These are phyloP conservation scores for Coendou prehensilis DNA, from an alignment of 2,797 vertebrate genomes.

Conservation along the genomic window DNA sequence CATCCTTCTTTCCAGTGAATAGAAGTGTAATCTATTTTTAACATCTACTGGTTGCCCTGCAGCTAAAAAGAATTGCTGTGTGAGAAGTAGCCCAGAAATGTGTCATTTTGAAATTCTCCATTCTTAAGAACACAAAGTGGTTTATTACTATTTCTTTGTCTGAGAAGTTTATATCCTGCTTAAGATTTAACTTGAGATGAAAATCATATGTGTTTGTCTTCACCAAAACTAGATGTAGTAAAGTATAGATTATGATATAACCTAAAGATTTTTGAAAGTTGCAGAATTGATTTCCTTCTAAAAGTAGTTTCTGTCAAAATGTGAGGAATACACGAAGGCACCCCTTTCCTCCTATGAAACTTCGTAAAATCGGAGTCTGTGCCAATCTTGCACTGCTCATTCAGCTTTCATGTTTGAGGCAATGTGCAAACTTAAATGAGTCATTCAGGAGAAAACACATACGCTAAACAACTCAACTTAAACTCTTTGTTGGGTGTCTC, in stretches of 20 bases:
- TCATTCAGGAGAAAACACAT: not conserved
- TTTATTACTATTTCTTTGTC: constrained; percentile 61
- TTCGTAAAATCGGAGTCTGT: not conserved
- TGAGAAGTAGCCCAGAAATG: constrained; percentile 76
- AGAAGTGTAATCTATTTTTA: constrained; percentile 86
- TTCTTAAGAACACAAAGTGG: constrained; percentile 34
- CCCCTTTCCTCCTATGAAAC: not conserved
- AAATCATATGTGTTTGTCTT: constrained; percentile 18
- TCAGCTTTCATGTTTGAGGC: not conserved
- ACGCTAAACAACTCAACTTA: not conserved
- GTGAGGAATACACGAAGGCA: constrained; percentile 18
- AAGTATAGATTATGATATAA: not conserved
- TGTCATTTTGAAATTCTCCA: constrained; percentile 61
- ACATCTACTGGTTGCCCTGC: constrained; percentile 81
- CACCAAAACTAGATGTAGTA: not conserved
- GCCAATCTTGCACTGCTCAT: not conserved
- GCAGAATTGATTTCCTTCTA: constrained; percentile 43
- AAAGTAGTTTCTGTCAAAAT: constrained; percentile 62
- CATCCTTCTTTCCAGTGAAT: constrained; percentile 80
- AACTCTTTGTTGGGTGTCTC: not conserved
- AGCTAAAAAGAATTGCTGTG: constrained; percentile 76
- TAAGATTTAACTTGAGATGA: not conserved
- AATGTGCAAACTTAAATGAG: not conserved
- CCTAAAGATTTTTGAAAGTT: constrained; percentile 45
- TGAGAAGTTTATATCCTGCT: constrained; percentile 44